These are phyloP conservation scores for Pelodytes ibericus DNA, from an alignment of 2,797 vertebrate genomes.

Conservation along the genomic window DNA sequence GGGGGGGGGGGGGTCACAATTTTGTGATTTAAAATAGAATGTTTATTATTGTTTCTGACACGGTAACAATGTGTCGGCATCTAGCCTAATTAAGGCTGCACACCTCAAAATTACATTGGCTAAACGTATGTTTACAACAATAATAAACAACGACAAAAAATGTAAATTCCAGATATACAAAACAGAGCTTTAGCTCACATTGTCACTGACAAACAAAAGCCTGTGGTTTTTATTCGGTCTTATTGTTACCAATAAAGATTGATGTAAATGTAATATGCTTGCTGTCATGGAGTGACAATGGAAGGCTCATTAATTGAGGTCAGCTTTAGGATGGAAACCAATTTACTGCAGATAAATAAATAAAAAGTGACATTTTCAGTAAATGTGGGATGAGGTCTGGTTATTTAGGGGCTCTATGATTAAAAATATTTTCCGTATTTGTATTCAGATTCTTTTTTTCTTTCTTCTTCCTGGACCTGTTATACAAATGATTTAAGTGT, in stretches of 20 bases:
- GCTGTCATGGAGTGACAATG: slow-evolving; percentile 46
- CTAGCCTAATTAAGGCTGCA: slow-evolving; percentile 19
- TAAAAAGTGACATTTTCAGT: slow-evolving; percentile 43
- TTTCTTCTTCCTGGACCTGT: neutral
- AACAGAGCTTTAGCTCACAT: slow-evolving; percentile 5
- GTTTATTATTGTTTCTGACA: neutral
- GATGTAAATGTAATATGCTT: slow-evolving; percentile 54
- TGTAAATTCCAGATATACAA: neutral
- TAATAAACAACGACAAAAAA: slow-evolving; percentile 2
- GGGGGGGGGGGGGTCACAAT: no score
- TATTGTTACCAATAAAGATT: slow-evolving; percentile 54
- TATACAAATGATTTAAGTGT: neutral
- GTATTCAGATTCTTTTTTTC: neutral
- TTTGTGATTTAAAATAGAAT: no score
- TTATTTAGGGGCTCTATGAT: slow-evolving; percentile 23
- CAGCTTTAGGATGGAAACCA: slow-evolving; percentile 41
- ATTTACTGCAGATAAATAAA: slow-evolving; percentile 47
- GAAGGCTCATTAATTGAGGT: slow-evolving; percentile 46
- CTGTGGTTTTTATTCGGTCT: slow-evolving; percentile 7
- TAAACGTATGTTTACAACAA: slow-evolving; percentile 7
- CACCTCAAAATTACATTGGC: neutral
- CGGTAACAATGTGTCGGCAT: neutral
- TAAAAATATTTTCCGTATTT: slow-evolving; percentile 13
- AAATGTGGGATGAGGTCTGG: slow-evolving; percentile 34
- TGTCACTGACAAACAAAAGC: slow-evolving; percentile 24